Conservation (phyloP, 1,140 invertebrate species). For the Lordiphosa mommai region DNA sequence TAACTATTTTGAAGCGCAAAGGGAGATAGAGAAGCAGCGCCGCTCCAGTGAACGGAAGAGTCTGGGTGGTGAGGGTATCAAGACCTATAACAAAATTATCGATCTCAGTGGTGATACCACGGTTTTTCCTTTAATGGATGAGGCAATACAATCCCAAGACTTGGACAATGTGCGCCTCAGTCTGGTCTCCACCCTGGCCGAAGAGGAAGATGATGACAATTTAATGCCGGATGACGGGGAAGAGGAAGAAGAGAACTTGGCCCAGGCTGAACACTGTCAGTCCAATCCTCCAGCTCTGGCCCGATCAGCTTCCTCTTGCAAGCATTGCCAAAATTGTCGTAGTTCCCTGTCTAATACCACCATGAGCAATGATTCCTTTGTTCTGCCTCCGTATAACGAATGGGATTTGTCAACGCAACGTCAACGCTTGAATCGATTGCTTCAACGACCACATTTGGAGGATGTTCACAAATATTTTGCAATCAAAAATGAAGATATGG, state of each 20-base stretch:
- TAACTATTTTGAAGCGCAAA: constrained; percentile 30
- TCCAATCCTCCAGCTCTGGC: background rate
- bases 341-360: constrained; percentile 22
- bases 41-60: no score
- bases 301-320: constrained; percentile 27
- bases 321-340: constrained; percentile 38
- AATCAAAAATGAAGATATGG: constrained; percentile 6
- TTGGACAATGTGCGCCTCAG: constrained; percentile 50
- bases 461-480: constrained; percentile 39
- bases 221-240: background rate
- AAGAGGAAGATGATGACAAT: constrained; percentile 15
- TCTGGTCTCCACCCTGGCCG: constrained; percentile 53
- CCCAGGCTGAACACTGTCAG: constrained; percentile 1
- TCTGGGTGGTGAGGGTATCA: constrained; percentile 19
- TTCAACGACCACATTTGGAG: constrained; percentile 11
- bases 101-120: constrained; percentile 45
- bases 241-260: no score
- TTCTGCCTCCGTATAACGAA: constrained; percentile 6
- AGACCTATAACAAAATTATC: constrained; percentile 35
- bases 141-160: background rate
- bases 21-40: background rate
- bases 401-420: constrained; percentile 11
- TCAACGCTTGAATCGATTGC: constrained; percentile 13
- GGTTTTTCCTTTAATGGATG: constrained; percentile 15
- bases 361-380: constrained; percentile 23